Percentiles rank a stretch among this genome's conserved stretches.
phyloP scores from a whole-genome alignment of 2,113 vertebrate genomes.

The Bujurquina vittata region DNA sequence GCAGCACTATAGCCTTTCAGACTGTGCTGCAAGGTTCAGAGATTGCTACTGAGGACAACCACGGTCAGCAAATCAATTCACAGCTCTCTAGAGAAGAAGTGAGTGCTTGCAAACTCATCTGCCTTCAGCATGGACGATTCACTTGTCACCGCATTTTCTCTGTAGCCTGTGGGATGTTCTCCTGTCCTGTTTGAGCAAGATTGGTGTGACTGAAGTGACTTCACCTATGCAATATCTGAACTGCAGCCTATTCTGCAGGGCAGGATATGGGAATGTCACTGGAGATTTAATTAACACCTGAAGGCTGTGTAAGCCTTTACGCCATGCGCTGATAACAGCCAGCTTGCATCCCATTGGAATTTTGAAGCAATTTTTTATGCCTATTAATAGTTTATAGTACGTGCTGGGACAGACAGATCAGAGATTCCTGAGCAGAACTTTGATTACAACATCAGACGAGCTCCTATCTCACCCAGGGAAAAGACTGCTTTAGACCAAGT shows the following conservation, averaged over 20 bases:
- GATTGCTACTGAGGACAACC: constrained; percentile 64
- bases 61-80: constrained; percentile 76
- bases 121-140: constrained; percentile 56
- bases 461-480: constrained; percentile 45
- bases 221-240: constrained; percentile 55
- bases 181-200: constrained; percentile 46
- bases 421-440: constrained; percentile 67
- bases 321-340: constrained; percentile 59
- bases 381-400: constrained; percentile 70
- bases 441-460: constrained; percentile 71
- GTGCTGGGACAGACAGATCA: constrained; percentile 60
- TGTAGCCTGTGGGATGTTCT: constrained; percentile 17
- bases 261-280: constrained; percentile 68
- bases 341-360: constrained; percentile 59
- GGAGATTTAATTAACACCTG: constrained; percentile 76
- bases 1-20: constrained; percentile 40
- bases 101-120: constrained; percentile 65
- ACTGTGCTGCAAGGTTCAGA: constrained; percentile 42
- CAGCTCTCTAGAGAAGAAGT: constrained; percentile 57
- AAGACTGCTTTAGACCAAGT: constrained; percentile 33
- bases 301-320: constrained; percentile 68
- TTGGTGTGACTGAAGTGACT: constrained; percentile 62
- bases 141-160: constrained; percentile 53
- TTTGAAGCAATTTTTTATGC: constrained; percentile 47
- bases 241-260: constrained; percentile 57